Percentiles rank a stretch among this genome's conserved stretches.
Conservation (phyloP, 2,113 vertebrate genomes). For the Microcebus ravelobensis region DNA sequence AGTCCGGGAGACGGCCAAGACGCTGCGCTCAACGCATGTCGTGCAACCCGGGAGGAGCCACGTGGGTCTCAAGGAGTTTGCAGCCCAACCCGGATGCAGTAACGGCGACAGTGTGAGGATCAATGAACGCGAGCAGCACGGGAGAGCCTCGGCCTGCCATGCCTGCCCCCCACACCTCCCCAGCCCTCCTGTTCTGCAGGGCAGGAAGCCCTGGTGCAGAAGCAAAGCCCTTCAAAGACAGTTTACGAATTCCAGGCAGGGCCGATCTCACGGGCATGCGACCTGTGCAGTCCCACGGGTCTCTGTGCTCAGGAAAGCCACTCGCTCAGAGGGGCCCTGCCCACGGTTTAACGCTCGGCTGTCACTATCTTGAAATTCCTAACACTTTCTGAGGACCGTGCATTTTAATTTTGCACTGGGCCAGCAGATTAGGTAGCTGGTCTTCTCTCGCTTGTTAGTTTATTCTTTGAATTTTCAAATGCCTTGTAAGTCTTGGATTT, state of each 20-base stretch:
- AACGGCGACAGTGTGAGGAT: neutral
- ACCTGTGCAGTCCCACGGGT: neutral
- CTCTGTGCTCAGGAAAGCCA: neutral
- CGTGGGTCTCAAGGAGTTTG: neutral
- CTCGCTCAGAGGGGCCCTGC: neutral
- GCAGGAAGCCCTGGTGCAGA: neutral
- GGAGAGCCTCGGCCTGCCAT: neutral
- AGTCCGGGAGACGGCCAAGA: neutral
- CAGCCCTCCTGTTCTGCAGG: too few relatives aligned
- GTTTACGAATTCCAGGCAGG: neutral
- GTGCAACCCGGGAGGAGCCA: neutral
- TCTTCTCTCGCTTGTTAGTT: neutral
- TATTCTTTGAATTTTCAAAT: neutral
- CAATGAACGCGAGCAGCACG: rapidly evolving
- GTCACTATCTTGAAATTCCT: neutral
- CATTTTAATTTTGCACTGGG: neutral
- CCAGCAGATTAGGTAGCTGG: neutral
- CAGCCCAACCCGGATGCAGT: neutral
- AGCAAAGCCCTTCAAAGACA: neutral
- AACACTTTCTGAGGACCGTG: neutral
- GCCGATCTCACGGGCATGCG: neutral
- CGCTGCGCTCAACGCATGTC: neutral
- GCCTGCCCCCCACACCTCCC: neutral
- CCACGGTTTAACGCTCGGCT: neutral
- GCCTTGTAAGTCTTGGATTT: neutral